These are phyloP conservation scores for Lymantria monacha DNA, from an alignment of 2,888 invertebrate species.

Conservation along the genomic window DNA sequence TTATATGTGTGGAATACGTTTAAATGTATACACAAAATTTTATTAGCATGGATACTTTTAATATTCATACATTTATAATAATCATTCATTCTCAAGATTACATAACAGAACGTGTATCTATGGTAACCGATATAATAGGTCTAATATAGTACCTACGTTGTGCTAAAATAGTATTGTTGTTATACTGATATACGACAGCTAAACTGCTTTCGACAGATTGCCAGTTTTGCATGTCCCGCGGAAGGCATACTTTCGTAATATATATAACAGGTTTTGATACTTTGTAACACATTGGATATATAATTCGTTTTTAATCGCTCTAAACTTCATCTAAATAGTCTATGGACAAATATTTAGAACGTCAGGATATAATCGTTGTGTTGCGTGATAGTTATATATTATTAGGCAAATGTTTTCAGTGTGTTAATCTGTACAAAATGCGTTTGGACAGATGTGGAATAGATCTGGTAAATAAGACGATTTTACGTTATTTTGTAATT, in stretches of 20 bases:
- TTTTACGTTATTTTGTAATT: too few relatives aligned
- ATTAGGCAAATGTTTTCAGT: background rate
- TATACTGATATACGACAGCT: slow-evolving; percentile 29
- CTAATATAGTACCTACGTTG: too few relatives aligned
- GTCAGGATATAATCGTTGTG: background rate
- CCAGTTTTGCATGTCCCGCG: slow-evolving; percentile 22
- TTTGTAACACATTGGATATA: slow-evolving; percentile 12
- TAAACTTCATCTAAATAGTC: background rate
- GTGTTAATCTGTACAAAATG: background rate
- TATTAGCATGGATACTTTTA: too few relatives aligned
- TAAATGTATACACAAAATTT: too few relatives aligned
- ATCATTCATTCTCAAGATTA: too few relatives aligned
- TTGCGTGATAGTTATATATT: background rate
- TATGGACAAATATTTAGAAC: background rate
- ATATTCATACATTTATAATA: too few relatives aligned
- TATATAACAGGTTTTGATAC: slow-evolving; percentile 21
- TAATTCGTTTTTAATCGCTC: slow-evolving; percentile 9
- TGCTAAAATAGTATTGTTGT: too few relatives aligned
- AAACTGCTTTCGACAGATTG: slow-evolving; percentile 34
- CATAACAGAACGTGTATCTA: too few relatives aligned
- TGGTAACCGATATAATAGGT: too few relatives aligned
- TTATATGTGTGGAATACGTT: too few relatives aligned
- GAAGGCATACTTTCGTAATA: slow-evolving; percentile 28
- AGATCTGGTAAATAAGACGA: too few relatives aligned
- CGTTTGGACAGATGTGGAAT: too few relatives aligned